Conservation (phyloP, 92 coral and sea anemone species). For the Porites rus region DNA sequence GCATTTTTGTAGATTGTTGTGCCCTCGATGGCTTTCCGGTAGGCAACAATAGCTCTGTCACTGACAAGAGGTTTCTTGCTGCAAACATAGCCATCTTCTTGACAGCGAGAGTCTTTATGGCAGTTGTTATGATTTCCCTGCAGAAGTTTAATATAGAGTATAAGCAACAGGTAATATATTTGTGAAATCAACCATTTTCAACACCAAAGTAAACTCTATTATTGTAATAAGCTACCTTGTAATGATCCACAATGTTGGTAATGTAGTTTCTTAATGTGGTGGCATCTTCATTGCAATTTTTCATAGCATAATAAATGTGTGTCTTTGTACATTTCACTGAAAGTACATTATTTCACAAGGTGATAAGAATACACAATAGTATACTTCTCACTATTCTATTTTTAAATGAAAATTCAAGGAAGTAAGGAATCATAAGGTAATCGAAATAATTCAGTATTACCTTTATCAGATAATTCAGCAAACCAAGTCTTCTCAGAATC, state of each 20-base stretch:
- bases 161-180: too few relatives aligned
- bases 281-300: constrained; percentile 50
- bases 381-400: not conserved
- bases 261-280: constrained; percentile 6
- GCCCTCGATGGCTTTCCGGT: not conserved
- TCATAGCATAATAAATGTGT: constrained; percentile 34
- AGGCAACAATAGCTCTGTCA: not conserved
- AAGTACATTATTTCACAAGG: constrained; percentile 3
- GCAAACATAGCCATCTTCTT: not conserved
- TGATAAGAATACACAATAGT: not conserved
- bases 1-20: constrained; percentile 18
- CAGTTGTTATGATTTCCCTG: not conserved
- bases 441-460: not conserved
- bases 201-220: too few relatives aligned
- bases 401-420: not conserved
- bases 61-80: not conserved
- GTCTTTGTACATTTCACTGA: not conserved
- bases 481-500: constrained; percentile 29
- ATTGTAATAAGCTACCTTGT: not conserved
- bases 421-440: not conserved
- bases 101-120: not conserved
- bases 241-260: constrained; percentile 34
- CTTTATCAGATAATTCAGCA: constrained; percentile 24
- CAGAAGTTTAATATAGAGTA: too few relatives aligned
- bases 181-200: too few relatives aligned